These are phyloP conservation scores for Colletes collaris DNA, from an alignment of 2,888 invertebrate genomes.

Conservation along the genomic window DNA sequence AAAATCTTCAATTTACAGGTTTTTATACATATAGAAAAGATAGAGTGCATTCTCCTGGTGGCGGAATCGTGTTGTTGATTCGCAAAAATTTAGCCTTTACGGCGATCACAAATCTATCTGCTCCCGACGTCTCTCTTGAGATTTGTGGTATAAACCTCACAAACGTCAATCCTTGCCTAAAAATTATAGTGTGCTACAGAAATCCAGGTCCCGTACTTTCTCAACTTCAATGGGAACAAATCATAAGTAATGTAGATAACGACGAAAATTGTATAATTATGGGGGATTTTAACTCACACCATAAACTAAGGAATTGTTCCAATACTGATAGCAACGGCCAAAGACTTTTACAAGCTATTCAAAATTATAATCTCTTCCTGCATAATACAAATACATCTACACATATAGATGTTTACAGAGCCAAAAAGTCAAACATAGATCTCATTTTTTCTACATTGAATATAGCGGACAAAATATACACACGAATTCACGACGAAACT, in stretches of 20 bases:
- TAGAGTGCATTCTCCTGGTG: not conserved
- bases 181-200: conserved; percentile 5
- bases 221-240: conserved; percentile 1
- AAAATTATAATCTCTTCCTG: conserved; percentile 1
- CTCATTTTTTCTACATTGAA: not conserved
- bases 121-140: not conserved
- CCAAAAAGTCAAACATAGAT: not conserved
- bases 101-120: not conserved
- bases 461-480: not conserved
- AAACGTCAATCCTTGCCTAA: not conserved
- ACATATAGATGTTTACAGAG: not conserved
- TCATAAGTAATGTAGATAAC: conserved; percentile 1
- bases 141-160: not conserved
- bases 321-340: conserved; percentile 7
- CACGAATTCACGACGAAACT: not conserved
- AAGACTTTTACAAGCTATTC: not conserved
- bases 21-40: conserved; percentile 11
- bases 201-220: not conserved
- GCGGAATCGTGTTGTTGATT: conserved; percentile 11
- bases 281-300: conserved; percentile 13
- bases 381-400: not conserved
- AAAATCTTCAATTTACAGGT: not conserved
- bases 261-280: not conserved
- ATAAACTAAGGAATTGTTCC: not conserved
- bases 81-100: conserved; percentile 9